Conservation (phyloP, 2,113 vertebrate genomes). For the Eonycteris spelaea region DNA sequence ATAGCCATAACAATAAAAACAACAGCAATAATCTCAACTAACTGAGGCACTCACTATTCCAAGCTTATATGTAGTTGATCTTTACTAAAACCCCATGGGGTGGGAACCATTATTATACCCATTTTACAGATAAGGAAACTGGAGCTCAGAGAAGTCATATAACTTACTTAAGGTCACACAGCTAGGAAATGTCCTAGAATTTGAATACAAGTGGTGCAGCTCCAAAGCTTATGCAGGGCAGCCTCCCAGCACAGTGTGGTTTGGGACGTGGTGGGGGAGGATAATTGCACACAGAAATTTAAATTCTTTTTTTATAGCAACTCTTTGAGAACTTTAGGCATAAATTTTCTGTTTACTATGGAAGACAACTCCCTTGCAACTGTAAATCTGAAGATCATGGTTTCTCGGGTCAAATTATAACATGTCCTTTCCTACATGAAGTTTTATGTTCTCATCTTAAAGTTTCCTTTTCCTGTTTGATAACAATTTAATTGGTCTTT, state of each 20-base stretch:
- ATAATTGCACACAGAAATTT: background rate
- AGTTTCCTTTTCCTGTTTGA: background rate
- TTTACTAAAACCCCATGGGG: background rate
- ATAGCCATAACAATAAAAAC: background rate
- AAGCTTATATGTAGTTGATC: background rate
- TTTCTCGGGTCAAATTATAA: background rate
- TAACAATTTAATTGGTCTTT: background rate
- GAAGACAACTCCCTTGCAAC: background rate
- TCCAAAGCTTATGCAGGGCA: background rate
- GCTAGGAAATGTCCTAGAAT: background rate
- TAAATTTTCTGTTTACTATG: background rate
- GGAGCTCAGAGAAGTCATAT: background rate
- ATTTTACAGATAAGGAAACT: background rate
- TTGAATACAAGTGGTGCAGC: background rate
- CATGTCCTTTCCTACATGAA: background rate
- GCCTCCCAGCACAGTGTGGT: background rate
- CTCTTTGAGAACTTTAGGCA: background rate
- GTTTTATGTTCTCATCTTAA: conserved; percentile 17
- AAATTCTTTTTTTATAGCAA: background rate
- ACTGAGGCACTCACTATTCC: background rate
- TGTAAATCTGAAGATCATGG: background rate
- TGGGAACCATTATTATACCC: background rate
- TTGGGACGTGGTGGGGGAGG: background rate
- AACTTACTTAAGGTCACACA: background rate
- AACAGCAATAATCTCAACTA: background rate